A percentile compares a stretch with the other conserved stretches of the same genome.
Conservation (phyloP, 2,888 invertebrate species). For the Cephalotes varians region DNA sequence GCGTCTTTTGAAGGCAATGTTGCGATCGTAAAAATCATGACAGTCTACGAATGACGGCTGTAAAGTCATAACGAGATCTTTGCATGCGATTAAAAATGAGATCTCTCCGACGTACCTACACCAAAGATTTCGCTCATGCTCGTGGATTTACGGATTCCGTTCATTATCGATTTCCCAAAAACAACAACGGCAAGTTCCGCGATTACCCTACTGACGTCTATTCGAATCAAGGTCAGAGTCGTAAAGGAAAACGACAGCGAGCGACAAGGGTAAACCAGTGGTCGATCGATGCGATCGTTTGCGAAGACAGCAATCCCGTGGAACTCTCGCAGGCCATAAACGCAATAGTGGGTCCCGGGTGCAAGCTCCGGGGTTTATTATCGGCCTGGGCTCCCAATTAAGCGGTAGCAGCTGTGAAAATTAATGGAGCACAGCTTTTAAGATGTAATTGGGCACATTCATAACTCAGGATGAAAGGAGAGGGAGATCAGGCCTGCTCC, state of each 20-base stretch:
- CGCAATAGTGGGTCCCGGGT: constrained; percentile 80
- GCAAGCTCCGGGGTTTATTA: constrained; percentile 86
- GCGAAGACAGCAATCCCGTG: constrained; percentile 68
- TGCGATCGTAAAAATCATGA: constrained; percentile 22
- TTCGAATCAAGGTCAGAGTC: constrained; percentile 79
- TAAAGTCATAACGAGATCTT: constrained; percentile 35
- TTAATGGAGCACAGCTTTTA: constrained; percentile 89
- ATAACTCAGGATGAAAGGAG: constrained; percentile 86
- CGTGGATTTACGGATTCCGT: constrained; percentile 33
- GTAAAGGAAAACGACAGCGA: constrained; percentile 74
- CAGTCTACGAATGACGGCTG: not conserved
- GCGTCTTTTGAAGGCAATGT: constrained; percentile 2
- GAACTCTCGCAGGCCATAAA: constrained; percentile 79
- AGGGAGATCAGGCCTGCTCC: constrained; percentile 32
- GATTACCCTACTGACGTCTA: constrained; percentile 65
- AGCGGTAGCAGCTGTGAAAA: constrained; percentile 89
- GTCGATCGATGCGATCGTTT: constrained; percentile 78
- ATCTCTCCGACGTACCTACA: constrained; percentile 12
- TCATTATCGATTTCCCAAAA: constrained; percentile 53
- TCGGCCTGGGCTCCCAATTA: constrained; percentile 88
- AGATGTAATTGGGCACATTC: constrained; percentile 89
- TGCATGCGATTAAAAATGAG: constrained; percentile 34
- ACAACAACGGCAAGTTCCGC: constrained; percentile 55
- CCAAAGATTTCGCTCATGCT: not conserved
- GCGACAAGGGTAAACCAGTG: constrained; percentile 66